Evolutionary conservation across 2,888 invertebrate species (phyloP), one percentile per base, ranked within the genome.

Genomic region (Adineta ricciae): DNA sequence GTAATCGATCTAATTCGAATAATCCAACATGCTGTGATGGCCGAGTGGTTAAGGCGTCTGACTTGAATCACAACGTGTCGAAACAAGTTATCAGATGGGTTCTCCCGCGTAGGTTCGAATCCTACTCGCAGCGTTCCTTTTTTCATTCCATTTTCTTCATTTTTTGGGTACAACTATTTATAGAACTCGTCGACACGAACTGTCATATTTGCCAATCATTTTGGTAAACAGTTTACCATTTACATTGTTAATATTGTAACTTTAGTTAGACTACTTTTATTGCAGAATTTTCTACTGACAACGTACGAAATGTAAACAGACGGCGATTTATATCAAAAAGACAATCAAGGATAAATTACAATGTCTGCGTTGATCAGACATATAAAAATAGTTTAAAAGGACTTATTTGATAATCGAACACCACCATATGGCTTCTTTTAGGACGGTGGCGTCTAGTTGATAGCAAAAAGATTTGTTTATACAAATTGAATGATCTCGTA

Each of bases 31-130:
- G 64, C 64, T 64, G 64, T 64, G 64, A 64, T 64, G 64, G 64
- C 64, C 64, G 64, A 64, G 64, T 64, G 64, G 64, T 64, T 64
- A 64, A 64, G 64, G 64, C 64, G 64, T 64, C 64, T 64, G 64
- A 64, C 64, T 64, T 64, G 64, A 64, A 64, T 64, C 64, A 14
- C 32, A 14, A 27, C 1, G 32, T 64, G 32, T 27, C 27, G 32
- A 32, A 32, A 64, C 64, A 64, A 64, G 64, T 32, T 32, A 64
- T 64, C 64, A 64, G 64, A 64, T 64, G 64, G 64, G 64, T 64
- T 64, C 64, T 64, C 64, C 64, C 64, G 64, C 64, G 64, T 64
- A 64, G 64, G 64, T 64, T 64, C 64, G 64, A 64, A 64, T 64
- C 64, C 64, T 64, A 64, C 64, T 64, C 64, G 64, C 64, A 64